These are phyloP conservation scores for Callopanchax toddi DNA, from an alignment of 2,113 vertebrate species.

Conservation along the genomic window DNA sequence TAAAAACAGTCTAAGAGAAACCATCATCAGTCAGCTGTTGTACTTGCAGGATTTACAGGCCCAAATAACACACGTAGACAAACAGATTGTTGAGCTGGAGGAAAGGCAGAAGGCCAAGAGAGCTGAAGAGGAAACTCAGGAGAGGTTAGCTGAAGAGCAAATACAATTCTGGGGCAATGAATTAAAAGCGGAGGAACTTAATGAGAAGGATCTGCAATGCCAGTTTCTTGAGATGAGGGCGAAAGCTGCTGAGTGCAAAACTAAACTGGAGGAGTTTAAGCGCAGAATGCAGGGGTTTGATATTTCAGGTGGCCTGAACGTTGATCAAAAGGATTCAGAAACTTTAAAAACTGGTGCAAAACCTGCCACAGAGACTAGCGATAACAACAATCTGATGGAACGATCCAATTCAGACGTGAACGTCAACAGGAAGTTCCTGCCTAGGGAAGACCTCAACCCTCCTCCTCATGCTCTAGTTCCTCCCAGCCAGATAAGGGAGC, in stretches of 20 bases:
- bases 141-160: conserved; percentile 51
- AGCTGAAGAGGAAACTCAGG: conserved; percentile 27
- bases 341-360: background rate
- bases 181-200: conserved; percentile 73
- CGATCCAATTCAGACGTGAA: conserved; percentile 28
- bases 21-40: conserved; percentile 63
- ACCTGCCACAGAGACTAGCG: background rate
- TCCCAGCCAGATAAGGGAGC: conserved; percentile 62
- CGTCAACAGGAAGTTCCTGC: conserved; percentile 54
- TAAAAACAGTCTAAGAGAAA: conserved; percentile 54
- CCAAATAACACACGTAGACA: conserved; percentile 53
- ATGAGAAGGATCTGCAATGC: conserved; percentile 71
- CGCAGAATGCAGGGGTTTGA: conserved; percentile 52
- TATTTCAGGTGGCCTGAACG: background rate
- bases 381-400: background rate
- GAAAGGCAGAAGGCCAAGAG: conserved; percentile 34
- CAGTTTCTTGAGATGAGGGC: conserved; percentile 77
- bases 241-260: conserved; percentile 71
- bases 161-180: conserved; percentile 80
- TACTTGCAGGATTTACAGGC: conserved; percentile 66
- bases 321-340: background rate
- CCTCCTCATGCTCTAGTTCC: conserved; percentile 52
- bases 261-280: conserved; percentile 73
- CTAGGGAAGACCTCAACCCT: conserved; percentile 42
- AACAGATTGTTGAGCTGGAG: conserved; percentile 68